phyloP scores from a whole-genome alignment of 2,888 invertebrate species.

The Zootermopsis nevadensis region DNA sequence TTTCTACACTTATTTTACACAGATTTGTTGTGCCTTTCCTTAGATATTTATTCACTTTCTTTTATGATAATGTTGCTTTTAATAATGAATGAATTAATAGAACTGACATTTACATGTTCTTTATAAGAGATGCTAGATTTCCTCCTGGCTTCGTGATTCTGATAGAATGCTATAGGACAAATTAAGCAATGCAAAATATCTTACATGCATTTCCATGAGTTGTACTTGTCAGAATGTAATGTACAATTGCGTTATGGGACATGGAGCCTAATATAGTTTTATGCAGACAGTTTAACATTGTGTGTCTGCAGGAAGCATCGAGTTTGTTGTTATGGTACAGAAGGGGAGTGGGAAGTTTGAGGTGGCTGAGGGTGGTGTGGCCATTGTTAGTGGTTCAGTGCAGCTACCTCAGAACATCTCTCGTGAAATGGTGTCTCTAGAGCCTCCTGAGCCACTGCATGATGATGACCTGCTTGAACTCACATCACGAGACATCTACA shows the following conservation, averaged over 20 bases:
- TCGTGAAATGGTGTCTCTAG: neutral
- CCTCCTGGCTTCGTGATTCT: no score
- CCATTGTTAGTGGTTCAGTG: slow-evolving; percentile 48
- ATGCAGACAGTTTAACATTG: no score
- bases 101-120: no score
- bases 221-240: neutral
- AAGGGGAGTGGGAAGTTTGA: slow-evolving; percentile 52
- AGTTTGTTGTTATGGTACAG: slow-evolving; percentile 52
- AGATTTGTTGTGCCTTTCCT: no score
- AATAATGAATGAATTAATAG: no score
- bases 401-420: neutral
- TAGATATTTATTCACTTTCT: no score
- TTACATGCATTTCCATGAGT: neutral
- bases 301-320: slow-evolving; percentile 52
- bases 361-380: slow-evolving; percentile 50
- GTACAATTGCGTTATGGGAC: neutral
- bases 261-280: neutral
- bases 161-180: no score
- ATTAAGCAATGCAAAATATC: no score
- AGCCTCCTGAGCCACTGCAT: neutral
- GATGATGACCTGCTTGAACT: slow-evolving; percentile 55
- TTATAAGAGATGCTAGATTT: no score
- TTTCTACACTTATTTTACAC: no score
- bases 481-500: slow-evolving; percentile 72
- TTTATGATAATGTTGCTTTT: no score